Conservation (phyloP, 2,797 vertebrate genomes). For the Meriones psammophilus region DNA sequence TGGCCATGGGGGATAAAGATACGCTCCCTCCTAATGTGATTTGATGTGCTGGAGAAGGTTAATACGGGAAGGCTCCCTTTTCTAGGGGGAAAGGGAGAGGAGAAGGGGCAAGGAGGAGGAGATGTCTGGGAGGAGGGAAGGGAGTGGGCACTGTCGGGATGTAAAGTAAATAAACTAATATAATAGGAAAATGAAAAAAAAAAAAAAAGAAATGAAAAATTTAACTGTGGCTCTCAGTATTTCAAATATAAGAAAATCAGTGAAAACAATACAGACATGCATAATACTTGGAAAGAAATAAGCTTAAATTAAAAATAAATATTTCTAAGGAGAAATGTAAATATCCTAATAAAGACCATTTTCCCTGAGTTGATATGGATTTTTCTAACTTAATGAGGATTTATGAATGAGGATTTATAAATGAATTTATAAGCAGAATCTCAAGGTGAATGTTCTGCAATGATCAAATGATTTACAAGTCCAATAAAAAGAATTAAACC, state of each 20-base stretch:
- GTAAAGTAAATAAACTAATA: no score
- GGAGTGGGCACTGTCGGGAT: no score
- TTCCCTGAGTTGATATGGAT: background rate
- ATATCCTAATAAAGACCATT: background rate
- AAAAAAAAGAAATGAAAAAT: background rate
- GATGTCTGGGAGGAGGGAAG: no score
- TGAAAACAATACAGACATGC: background rate
- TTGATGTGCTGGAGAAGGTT: no score
- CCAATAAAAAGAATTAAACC: background rate
- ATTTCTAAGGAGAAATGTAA: slow-evolving; percentile 13
- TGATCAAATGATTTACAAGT: slow-evolving; percentile 37
- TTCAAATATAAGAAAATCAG: background rate
- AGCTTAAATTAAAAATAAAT: background rate
- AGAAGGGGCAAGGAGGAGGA: no score
- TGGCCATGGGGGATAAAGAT: no score
- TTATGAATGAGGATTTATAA: background rate
- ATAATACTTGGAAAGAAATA: slow-evolving; percentile 4
- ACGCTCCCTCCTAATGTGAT: no score
- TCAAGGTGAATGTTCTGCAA: background rate
- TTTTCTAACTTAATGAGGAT: background rate
- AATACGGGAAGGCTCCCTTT: no score
- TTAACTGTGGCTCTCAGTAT: background rate
- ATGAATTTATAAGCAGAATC: background rate
- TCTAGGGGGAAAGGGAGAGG: no score
- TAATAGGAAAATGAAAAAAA: no score